Percentiles rank a stretch among this genome's conserved stretches.
phyloP scores from a whole-genome alignment of 2,888 invertebrate species.

The Cancer borealis region DNA sequence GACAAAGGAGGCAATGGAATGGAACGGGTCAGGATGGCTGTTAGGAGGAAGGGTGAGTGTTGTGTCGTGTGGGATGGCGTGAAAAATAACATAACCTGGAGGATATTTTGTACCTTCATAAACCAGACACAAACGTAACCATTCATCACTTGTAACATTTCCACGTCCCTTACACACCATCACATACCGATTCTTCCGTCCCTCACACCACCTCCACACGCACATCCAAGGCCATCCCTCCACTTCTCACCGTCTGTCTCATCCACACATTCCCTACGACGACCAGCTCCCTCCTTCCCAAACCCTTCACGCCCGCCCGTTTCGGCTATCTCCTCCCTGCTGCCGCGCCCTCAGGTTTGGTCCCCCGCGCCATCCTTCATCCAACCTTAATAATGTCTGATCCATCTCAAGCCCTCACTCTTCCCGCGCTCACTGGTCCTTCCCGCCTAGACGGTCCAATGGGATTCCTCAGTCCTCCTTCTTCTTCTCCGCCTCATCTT shows the following conservation, averaged over 20 bases:
- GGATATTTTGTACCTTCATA: background rate
- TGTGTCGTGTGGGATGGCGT: background rate
- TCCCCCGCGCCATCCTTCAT: background rate
- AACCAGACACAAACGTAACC: background rate
- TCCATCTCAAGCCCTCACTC: slow-evolving; percentile 13
- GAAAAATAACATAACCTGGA: background rate
- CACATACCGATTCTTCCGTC: background rate
- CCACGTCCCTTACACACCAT: background rate
- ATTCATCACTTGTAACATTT: background rate
- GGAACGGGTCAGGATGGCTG: too few relatives aligned
- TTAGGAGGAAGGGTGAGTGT: too few relatives aligned
- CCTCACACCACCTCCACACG: background rate
- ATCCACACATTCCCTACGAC: background rate
- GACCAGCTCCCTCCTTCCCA: background rate
- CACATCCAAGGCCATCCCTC: background rate
- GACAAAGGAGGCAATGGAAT: background rate
- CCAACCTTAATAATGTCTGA: slow-evolving; percentile 27
- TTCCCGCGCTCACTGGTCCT: background rate
- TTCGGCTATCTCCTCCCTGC: background rate
- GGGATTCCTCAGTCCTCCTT: background rate
- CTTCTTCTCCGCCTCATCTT: background rate
- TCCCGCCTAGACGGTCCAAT: background rate
- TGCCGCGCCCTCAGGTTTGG: background rate
- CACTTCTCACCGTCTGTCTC: background rate
- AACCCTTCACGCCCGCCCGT: background rate